Percentiles rank a stretch among this genome's conserved stretches.
phyloP scores from a whole-genome alignment of 1,140 invertebrate genomes.

The Cyclina sinensis region DNA sequence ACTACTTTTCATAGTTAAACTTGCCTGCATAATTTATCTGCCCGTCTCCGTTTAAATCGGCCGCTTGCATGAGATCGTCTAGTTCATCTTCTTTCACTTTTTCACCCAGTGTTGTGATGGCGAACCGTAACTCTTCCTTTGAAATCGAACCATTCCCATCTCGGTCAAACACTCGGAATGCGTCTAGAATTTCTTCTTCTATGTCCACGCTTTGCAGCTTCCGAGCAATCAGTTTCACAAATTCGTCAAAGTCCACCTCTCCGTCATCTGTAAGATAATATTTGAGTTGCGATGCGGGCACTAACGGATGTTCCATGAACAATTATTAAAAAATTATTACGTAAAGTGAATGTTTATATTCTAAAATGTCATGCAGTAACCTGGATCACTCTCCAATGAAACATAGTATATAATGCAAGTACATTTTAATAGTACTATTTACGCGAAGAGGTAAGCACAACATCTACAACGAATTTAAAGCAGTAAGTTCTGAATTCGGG shows the following conservation, averaged over 20 bases:
- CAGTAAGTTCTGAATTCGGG: no score
- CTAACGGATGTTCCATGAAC: no score
- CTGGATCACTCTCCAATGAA: no score
- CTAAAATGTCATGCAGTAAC: no score
- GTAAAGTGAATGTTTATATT: no score
- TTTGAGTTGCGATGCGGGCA: no score
- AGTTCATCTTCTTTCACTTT: slow-evolving; percentile 95
- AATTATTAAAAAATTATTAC: no score
- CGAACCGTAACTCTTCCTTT: slow-evolving; percentile 58
- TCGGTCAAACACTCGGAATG: slow-evolving; percentile 85
- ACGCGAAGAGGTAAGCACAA: no score
- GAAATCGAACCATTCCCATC: slow-evolving; percentile 91
- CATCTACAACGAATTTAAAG: no score
- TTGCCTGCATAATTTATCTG: slow-evolving; percentile 80
- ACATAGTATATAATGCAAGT: no score
- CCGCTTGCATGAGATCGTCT: slow-evolving; percentile 97
- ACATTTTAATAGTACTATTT: no score
- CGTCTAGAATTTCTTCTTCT: slow-evolving; percentile 84
- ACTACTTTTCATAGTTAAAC: no score
- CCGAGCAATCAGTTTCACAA: slow-evolving; percentile 56
- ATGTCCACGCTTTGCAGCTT: slow-evolving; percentile 54
- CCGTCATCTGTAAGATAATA: slow-evolving; percentile 46
- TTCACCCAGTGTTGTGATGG: slow-evolving; percentile 87
- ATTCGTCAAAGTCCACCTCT: slow-evolving; percentile 61
- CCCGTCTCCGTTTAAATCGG: slow-evolving; percentile 94